Evolutionary conservation across 2,113 vertebrate species (phyloP).

Genomic region (Eubucco bourcierii): DNA sequence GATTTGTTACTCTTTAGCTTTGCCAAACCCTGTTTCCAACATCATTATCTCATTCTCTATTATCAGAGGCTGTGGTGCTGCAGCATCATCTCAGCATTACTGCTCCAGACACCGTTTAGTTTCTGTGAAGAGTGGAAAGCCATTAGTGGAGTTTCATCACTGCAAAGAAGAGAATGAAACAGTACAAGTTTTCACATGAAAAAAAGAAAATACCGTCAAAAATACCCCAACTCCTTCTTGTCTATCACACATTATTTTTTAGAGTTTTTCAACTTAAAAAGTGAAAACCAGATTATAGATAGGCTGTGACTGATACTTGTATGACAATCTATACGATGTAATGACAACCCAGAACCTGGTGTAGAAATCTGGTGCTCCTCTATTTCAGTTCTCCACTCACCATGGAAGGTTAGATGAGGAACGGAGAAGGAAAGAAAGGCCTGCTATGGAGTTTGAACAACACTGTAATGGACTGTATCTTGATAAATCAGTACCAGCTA

Average conservation of each 20-base stretch:
- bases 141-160: background rate
- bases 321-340: background rate
- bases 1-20: background rate
- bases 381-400: background rate
- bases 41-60: background rate
- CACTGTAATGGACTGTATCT: background rate
- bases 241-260: background rate
- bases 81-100: background rate
- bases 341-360: background rate
- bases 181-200: background rate
- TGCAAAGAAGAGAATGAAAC: background rate
- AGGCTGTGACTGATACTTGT: background rate
- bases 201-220: background rate
- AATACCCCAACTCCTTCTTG: background rate
- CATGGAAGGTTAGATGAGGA: rapidly evolving
- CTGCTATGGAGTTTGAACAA: background rate
- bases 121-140: background rate
- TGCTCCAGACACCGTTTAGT: background rate
- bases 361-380: background rate
- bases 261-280: background rate
- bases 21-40: background rate
- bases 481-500: background rate
- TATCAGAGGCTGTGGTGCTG: rapidly evolving
- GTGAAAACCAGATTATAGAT: background rate
- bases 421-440: background rate